Evolutionary conservation across 2,113 vertebrate species (phyloP).

Genomic region (Hippocampus barbouri): DNA sequence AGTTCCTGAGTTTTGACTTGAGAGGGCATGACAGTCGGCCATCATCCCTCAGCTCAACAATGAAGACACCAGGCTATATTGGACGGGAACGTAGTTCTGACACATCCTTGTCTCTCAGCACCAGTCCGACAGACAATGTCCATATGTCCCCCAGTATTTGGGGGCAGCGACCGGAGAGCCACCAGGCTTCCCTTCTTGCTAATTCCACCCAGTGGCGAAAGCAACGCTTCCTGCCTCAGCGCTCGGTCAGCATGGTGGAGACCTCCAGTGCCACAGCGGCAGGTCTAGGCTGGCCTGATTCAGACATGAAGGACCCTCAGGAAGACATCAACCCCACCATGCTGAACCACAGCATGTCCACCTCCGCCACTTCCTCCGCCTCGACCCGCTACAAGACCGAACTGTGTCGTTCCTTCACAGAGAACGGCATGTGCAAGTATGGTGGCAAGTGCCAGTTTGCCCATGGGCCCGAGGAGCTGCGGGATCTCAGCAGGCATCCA

Average conservation of each 20-base stretch:
- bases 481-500: slow-evolving; percentile 81
- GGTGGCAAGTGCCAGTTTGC: slow-evolving; percentile 83
- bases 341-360: slow-evolving; percentile 32
- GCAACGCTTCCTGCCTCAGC: slow-evolving; percentile 60
- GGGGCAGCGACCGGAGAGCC: slow-evolving; percentile 50
- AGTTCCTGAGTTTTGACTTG: slow-evolving; percentile 66
- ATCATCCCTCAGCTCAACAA: slow-evolving; percentile 23
- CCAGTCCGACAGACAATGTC: slow-evolving; percentile 34
- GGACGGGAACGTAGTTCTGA: slow-evolving; percentile 32
- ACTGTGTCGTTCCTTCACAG: slow-evolving; percentile 74
- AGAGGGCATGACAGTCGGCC: slow-evolving; percentile 38
- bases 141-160: slow-evolving; percentile 46
- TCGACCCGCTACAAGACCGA: slow-evolving; percentile 77
- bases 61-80: slow-evolving; percentile 50
- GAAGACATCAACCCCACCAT: slow-evolving; percentile 35
- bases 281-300: slow-evolving; percentile 58
- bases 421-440: slow-evolving; percentile 75
- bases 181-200: slow-evolving; percentile 24
- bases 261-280: slow-evolving; percentile 35
- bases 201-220: slow-evolving; percentile 50
- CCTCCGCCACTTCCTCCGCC: slow-evolving; percentile 39
- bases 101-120: slow-evolving; percentile 36
- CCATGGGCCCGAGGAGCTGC: slow-evolving; percentile 79
- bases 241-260: slow-evolving; percentile 74
- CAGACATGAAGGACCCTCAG: slow-evolving; percentile 17